Percentiles rank a stretch among this genome's conserved stretches.
Evolutionary conservation across 1,140 invertebrate genomes (phyloP).

Genomic region (Pentalonia nigronervosa): DNA sequence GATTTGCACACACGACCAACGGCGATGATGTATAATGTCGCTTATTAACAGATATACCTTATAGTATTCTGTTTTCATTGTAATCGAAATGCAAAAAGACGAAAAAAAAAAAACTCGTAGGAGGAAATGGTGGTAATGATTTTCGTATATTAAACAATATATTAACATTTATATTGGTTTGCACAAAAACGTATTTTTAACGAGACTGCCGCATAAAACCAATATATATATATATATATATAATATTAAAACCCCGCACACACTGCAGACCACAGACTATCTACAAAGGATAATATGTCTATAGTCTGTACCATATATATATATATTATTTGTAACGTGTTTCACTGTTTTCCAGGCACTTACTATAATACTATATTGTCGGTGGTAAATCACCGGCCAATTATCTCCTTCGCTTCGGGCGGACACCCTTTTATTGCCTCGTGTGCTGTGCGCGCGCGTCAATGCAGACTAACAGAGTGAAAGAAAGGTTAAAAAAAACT

Average conservation of each 20-base stretch:
- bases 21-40: neutral
- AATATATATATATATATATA: constrained; percentile 18
- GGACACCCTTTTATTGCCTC: constrained; percentile 44
- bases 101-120: neutral
- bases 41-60: neutral
- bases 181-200: constrained; percentile 51
- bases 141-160: neutral
- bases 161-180: constrained; percentile 58
- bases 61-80: neutral
- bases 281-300: constrained; percentile 13
- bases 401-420: constrained; percentile 44
- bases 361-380: neutral
- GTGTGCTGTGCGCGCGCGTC: neutral
- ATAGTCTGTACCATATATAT: constrained; percentile 10
- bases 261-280: neutral
- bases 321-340: constrained; percentile 48
- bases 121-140: constrained; percentile 24
- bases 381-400: constrained; percentile 56
- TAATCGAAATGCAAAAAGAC: neutral
- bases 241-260: neutral
- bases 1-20: neutral
- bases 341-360: constrained; percentile 47
- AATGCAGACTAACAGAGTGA: neutral
- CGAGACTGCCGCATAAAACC: constrained; percentile 44
- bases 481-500: neutral